Conservation (phyloP, 2,797 vertebrate genomes). For the Gymnothorax reevesii region DNA sequence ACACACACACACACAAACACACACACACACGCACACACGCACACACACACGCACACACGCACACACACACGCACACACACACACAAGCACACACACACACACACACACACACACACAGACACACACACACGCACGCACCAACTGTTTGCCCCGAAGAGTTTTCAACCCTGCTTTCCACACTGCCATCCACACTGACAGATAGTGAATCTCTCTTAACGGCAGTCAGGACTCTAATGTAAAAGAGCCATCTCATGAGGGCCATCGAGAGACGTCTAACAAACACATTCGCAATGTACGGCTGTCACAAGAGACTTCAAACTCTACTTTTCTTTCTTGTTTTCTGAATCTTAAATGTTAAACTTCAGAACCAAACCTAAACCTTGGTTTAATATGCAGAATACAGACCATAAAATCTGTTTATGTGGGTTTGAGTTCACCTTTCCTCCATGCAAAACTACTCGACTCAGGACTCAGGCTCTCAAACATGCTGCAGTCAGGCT, state of each 20-base stretch:
- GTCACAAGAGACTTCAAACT: neutral
- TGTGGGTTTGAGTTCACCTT: neutral
- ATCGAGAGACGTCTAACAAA: neutral
- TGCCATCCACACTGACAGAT: neutral
- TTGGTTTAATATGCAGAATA: neutral
- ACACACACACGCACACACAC: neutral
- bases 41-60: neutral
- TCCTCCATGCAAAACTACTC: neutral
- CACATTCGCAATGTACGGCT: neutral
- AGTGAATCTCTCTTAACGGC: neutral
- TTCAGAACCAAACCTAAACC: neutral
- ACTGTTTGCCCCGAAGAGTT: too few species aligned
- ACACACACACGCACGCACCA: neutral
- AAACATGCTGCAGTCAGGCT: neutral
- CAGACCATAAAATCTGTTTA: neutral
- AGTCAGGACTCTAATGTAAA: neutral
- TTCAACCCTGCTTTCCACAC: neutral
- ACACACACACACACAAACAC: neutral
- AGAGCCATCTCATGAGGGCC: neutral
- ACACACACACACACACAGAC: neutral
- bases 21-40: neutral
- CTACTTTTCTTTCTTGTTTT: neutral
- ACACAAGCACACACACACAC: neutral
- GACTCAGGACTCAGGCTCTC: neutral
- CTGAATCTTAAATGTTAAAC: neutral